phyloP scores from a whole-genome alignment of 2,113 vertebrate species.

The Neolamprologus toae region DNA sequence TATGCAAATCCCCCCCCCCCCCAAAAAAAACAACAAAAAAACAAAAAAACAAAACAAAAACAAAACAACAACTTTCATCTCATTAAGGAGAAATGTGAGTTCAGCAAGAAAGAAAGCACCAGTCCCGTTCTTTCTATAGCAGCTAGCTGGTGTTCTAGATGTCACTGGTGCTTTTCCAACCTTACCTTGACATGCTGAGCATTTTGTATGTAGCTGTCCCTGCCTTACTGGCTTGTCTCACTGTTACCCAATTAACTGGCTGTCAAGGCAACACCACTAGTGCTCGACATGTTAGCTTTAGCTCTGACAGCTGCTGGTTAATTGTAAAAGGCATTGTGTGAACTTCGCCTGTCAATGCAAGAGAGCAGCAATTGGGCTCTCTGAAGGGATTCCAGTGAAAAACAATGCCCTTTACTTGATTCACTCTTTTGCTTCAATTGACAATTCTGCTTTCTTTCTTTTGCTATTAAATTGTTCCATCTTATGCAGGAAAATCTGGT shows the following conservation, averaged over 20 bases:
- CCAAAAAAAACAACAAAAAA: fast-evolving
- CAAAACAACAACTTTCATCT: neutral
- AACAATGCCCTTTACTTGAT: neutral
- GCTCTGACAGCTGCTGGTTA: neutral
- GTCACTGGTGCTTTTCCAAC: neutral
- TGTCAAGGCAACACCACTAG: neutral
- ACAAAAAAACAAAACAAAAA: too few relatives aligned
- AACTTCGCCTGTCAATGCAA: neutral
- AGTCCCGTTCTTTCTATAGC: neutral
- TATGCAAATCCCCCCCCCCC: too few relatives aligned
- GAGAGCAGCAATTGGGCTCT: neutral
- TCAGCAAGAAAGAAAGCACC: conserved; percentile 8
- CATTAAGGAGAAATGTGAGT: conserved; percentile 17
- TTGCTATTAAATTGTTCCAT: neutral
- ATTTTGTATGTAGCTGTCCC: neutral
- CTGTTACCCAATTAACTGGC: conserved; percentile 25
- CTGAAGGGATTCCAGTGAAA: neutral
- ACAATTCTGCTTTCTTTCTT: neutral
- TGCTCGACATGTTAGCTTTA: neutral
- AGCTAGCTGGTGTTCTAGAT: neutral
- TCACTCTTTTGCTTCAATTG: neutral
- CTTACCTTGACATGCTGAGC: neutral
- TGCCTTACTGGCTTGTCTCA: neutral
- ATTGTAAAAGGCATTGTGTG: neutral
- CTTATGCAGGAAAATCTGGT: neutral